Evolutionary conservation across 2,888 invertebrate species (phyloP).

Genomic region (Drosophila falleni): DNA sequence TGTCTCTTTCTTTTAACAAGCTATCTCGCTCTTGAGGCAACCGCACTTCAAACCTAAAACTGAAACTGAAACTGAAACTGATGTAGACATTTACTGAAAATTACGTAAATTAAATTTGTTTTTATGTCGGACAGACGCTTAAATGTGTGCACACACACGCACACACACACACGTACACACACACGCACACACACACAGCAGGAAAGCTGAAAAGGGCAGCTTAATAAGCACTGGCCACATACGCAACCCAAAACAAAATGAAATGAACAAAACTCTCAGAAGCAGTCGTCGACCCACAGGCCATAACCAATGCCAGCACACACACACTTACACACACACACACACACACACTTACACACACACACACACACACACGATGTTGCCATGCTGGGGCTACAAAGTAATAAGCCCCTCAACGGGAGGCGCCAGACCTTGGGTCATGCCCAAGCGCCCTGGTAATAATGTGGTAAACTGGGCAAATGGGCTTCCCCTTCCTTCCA

Average conservation of each 20-base stretch:
- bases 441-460: constrained; percentile 74
- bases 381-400: constrained; percentile 34
- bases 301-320: constrained; percentile 22
- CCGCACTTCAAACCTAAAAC: constrained; percentile 56
- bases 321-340: constrained; percentile 2
- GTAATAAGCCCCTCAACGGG: constrained; percentile 75
- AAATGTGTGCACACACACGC: constrained; percentile 42
- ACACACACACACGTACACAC: constrained; percentile 18
- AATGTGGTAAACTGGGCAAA: constrained; percentile 74
- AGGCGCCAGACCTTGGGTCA: constrained; percentile 78
- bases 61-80: constrained; percentile 74
- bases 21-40: constrained; percentile 17
- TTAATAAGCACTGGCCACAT: constrained; percentile 68
- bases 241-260: constrained; percentile 57
- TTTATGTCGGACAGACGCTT: constrained; percentile 74
- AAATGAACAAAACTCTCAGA: constrained; percentile 67
- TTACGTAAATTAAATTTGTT: constrained; percentile 82
- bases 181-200: constrained; percentile 4
- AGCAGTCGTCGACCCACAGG: constrained; percentile 32
- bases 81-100: constrained; percentile 81
- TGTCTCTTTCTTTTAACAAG: background rate
- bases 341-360: no score
- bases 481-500: constrained; percentile 1
- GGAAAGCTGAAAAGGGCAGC: constrained; percentile 56
- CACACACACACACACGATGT: background rate